A percentile compares a stretch with the other conserved stretches of the same genome.
phyloP scores from a whole-genome alignment of 2,888 invertebrate species.

The Hymenopus coronatus region DNA sequence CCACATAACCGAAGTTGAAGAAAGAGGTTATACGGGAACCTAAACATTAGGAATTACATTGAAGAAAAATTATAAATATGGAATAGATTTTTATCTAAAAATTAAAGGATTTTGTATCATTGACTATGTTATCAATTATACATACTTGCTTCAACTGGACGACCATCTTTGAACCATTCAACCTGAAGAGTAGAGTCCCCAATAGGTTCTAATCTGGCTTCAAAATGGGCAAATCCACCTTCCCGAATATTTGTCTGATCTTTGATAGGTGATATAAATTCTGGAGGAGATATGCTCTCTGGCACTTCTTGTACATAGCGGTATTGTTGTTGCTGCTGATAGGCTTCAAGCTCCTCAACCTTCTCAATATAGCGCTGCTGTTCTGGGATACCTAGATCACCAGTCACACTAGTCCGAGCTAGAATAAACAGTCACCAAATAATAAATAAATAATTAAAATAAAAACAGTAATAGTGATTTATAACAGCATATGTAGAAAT shows the following conservation, averaged over 20 bases:
- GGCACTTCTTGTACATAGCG: conserved; percentile 77
- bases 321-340: conserved; percentile 73
- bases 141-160: conserved; percentile 81
- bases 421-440: conserved; percentile 17
- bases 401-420: conserved; percentile 78
- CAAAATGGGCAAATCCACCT: conserved; percentile 93
- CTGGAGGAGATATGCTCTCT: conserved; percentile 76
- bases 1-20: conserved; percentile 94
- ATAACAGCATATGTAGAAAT: too few species aligned
- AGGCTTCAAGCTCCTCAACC: conserved; percentile 87
- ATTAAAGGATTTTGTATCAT: not conserved
- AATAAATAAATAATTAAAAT: too few species aligned
- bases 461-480: too few species aligned
- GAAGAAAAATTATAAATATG: not conserved
- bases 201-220: conserved; percentile 89
- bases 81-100: not conserved
- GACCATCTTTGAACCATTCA: conserved; percentile 91
- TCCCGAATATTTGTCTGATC: conserved; percentile 84
- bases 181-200: conserved; percentile 87
- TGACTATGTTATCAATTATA: conserved; percentile 29
- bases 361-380: conserved; percentile 89
- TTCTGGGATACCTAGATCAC: conserved; percentile 84
- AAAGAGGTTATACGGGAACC: conserved; percentile 86
- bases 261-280: conserved; percentile 85
- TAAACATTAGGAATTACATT: conserved; percentile 35